Percentiles rank a stretch among this genome's conserved stretches.
These are phyloP conservation scores for Sipha maydis DNA, from an alignment of 2,888 invertebrate genomes.

Conservation along the genomic window DNA sequence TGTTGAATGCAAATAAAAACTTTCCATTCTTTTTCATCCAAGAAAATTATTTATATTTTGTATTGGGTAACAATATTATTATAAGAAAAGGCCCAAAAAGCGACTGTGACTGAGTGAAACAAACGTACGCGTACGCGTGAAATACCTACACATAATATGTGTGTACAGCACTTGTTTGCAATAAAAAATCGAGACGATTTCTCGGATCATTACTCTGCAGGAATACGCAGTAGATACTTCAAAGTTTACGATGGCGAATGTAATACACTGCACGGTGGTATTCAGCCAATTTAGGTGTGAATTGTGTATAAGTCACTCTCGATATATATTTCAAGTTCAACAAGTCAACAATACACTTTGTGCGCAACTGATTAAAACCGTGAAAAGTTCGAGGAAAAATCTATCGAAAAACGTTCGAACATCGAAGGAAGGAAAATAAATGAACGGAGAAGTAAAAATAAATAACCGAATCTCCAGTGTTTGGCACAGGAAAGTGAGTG, in stretches of 20 bases:
- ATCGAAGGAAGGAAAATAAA: not conserved
- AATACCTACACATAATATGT: too few species aligned
- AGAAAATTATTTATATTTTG: too few species aligned
- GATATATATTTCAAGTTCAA: constrained; percentile 35
- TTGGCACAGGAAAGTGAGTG: not conserved
- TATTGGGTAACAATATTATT: too few species aligned
- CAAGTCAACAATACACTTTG: not conserved
- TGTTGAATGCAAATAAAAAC: too few species aligned
- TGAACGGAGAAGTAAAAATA: not conserved
- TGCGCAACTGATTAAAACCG: constrained; percentile 1
- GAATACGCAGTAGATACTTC: not conserved
- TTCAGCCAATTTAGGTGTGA: not conserved
- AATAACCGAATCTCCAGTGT: too few species aligned
- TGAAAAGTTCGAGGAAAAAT: not conserved
- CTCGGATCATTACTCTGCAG: not conserved
- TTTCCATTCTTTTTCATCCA: too few species aligned
- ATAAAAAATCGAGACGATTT: not conserved
- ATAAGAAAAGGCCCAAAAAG: too few species aligned
- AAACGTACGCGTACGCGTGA: too few species aligned
- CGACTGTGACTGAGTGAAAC: too few species aligned
- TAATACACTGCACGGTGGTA: constrained; percentile 3
- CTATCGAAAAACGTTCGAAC: not conserved
- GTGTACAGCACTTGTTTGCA: too few species aligned
- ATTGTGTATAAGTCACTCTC: not conserved
- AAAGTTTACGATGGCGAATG: not conserved